Evolutionary conservation across 2,888 invertebrate species (phyloP).

Genomic region (Phalangium opilio): DNA sequence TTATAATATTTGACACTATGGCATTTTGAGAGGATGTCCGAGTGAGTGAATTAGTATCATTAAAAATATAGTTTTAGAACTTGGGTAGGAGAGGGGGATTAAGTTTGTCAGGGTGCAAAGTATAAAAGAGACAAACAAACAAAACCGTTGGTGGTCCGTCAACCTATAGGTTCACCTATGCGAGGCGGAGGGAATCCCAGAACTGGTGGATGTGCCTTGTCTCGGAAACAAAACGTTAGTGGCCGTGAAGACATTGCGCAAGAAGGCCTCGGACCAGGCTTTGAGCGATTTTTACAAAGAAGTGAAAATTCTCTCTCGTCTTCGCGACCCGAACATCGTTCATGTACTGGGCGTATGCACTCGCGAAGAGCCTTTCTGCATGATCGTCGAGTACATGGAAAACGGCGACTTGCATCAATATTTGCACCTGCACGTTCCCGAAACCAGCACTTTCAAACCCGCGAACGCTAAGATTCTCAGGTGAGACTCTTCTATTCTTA

Average conservation of each 20-base stretch:
- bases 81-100: too few species aligned
- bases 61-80: too few species aligned
- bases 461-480: constrained; percentile 50
- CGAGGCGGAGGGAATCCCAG: constrained; percentile 26
- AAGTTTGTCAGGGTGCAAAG: too few species aligned
- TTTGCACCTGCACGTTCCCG: constrained; percentile 52
- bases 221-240: constrained; percentile 56
- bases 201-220: constrained; percentile 21
- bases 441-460: constrained; percentile 44
- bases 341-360: constrained; percentile 65
- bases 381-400: constrained; percentile 77
- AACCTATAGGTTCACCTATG: constrained; percentile 26
- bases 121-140: too few species aligned
- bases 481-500: constrained; percentile 34
- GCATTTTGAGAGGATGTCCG: too few species aligned
- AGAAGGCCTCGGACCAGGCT: constrained; percentile 52
- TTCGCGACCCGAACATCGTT: constrained; percentile 69
- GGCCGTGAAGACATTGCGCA: constrained; percentile 69
- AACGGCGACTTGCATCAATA: constrained; percentile 67
- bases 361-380: constrained; percentile 66
- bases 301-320: constrained; percentile 66
- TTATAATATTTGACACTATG: too few species aligned
- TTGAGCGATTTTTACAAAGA: constrained; percentile 70
- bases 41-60: too few species aligned
- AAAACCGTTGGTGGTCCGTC: too few species aligned